Percentiles rank a stretch among this genome's conserved stretches.
Conservation (phyloP, 2,888 invertebrate genomes). For the Latrodectus elegans region DNA sequence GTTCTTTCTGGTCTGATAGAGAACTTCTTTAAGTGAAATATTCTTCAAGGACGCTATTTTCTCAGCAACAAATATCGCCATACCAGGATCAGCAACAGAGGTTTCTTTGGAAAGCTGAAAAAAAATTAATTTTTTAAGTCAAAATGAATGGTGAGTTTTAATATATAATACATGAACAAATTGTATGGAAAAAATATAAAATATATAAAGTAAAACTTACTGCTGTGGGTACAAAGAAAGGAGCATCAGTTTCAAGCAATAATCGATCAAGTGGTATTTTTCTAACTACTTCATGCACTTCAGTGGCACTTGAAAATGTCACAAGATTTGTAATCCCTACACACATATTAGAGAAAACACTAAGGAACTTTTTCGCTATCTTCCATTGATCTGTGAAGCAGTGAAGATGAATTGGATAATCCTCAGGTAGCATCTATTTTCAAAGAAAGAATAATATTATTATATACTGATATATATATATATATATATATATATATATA, state of each 20-base stretch:
- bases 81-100: constrained; percentile 74
- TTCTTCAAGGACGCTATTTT: constrained; percentile 73
- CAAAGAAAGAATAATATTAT: neutral
- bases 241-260: constrained; percentile 77
- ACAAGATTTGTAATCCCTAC: constrained; percentile 76
- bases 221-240: constrained; percentile 76
- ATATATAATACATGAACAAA: neutral
- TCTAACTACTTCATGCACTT: constrained; percentile 73
- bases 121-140: neutral
- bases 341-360: constrained; percentile 75
- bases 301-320: constrained; percentile 72
- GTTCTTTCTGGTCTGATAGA: constrained; percentile 73
- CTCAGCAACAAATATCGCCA: constrained; percentile 75
- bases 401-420: constrained; percentile 76
- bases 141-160: no score
- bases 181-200: neutral
- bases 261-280: constrained; percentile 75
- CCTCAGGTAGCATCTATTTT: constrained; percentile 73
- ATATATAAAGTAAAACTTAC: neutral
- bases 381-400: constrained; percentile 76
- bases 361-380: constrained; percentile 75
- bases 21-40: constrained; percentile 72
- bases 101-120: constrained; percentile 72
- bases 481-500: no score
- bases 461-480: neutral